Evolutionary conservation across 2,888 invertebrate genomes (phyloP).

Genomic region (Amphipoea oculea): DNA sequence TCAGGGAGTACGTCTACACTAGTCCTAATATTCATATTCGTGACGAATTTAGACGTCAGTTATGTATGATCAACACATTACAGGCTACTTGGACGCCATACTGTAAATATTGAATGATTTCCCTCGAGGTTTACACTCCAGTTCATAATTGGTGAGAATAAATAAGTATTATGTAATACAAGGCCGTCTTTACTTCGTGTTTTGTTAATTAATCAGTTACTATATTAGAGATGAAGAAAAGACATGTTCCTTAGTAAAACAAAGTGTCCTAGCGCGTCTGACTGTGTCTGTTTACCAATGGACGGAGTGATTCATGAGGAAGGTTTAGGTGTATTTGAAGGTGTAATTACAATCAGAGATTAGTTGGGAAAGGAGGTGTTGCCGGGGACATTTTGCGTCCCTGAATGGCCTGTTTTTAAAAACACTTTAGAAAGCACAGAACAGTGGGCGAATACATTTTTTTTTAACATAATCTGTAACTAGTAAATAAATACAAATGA

Average conservation of each 20-base stretch:
- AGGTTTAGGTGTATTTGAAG: not conserved
- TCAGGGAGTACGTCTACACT: not conserved
- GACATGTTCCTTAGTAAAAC: not conserved
- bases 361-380: not conserved
- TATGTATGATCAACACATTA: constrained; percentile 33
- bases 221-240: constrained; percentile 5
- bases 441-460: not conserved
- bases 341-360: not conserved
- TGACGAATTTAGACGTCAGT: constrained; percentile 6
- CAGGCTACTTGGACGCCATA: constrained; percentile 19
- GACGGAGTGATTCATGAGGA: not conserved
- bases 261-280: not conserved
- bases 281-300: not conserved
- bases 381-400: too few species aligned
- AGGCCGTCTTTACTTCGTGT: constrained; percentile 29
- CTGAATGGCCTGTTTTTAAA: not conserved
- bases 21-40: constrained; percentile 7
- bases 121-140: constrained; percentile 43
- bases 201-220: constrained; percentile 21
- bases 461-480: not conserved
- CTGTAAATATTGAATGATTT: constrained; percentile 54
- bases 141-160: constrained; percentile 45
- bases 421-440: not conserved
- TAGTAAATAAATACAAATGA: not conserved
- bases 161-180: constrained; percentile 28